A percentile compares a stretch with the other conserved stretches of the same genome.
phyloP scores from a whole-genome alignment of 2,888 invertebrate species.

The Apamea monoglypha region DNA sequence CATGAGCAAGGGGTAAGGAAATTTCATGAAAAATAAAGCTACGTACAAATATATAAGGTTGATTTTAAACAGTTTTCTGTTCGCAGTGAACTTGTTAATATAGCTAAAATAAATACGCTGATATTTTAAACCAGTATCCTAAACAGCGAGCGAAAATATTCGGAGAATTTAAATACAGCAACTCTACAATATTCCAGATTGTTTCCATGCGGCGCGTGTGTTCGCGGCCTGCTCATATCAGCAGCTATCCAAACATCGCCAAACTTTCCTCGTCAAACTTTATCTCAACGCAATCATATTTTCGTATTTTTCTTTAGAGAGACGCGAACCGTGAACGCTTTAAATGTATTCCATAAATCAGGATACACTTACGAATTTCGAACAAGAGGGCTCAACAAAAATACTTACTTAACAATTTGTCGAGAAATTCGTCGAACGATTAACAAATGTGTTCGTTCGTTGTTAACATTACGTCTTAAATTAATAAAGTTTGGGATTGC shows the following conservation, averaged over 20 bases:
- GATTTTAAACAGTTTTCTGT: not conserved
- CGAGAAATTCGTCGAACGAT: constrained; percentile 77
- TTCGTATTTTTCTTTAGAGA: constrained; percentile 83
- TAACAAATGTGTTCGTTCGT: constrained; percentile 77
- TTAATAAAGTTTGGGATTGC: constrained; percentile 83
- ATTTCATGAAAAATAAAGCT: constrained; percentile 15
- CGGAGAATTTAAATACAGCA: constrained; percentile 35
- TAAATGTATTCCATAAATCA: constrained; percentile 87
- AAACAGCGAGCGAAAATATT: constrained; percentile 25
- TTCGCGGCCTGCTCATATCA: constrained; percentile 67
- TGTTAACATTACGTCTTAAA: constrained; percentile 77
- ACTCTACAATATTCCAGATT: constrained; percentile 47
- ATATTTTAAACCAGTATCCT: constrained; percentile 25
- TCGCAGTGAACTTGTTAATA: not conserved
- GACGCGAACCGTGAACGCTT: constrained; percentile 78
- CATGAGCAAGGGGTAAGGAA: constrained; percentile 17
- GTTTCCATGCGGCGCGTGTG: constrained; percentile 49
- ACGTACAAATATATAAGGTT: not conserved
- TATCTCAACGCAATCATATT: constrained; percentile 77
- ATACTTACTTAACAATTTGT: constrained; percentile 81
- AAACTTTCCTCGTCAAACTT: constrained; percentile 77
- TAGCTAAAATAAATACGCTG: not conserved
- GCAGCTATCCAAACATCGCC: constrained; percentile 79
- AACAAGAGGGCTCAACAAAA: constrained; percentile 81
- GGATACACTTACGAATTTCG: constrained; percentile 82